phyloP scores from a whole-genome alignment of 1,140 invertebrate genomes.

The Vanessa tameamea region DNA sequence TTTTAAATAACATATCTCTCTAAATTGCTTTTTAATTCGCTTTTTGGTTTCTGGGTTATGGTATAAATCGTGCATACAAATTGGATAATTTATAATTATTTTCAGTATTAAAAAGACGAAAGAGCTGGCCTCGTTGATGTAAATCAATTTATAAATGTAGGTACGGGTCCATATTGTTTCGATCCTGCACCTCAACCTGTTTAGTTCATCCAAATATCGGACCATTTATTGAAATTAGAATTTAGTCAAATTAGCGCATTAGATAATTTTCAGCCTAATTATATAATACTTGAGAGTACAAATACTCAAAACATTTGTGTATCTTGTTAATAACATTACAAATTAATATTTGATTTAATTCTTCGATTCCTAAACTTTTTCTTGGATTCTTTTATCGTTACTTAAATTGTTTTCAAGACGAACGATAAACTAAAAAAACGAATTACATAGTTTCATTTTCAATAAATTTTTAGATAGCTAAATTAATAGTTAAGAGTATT shows the following conservation, averaged over 20 bases:
- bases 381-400: conserved; percentile 35
- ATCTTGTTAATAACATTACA: conserved; percentile 39
- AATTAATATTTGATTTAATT: conserved; percentile 20
- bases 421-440: conserved; percentile 56
- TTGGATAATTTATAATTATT: conserved; percentile 43
- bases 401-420: conserved; percentile 27
- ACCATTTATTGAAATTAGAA: conserved; percentile 67
- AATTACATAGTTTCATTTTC: conserved; percentile 64
- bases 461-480: conserved; percentile 56
- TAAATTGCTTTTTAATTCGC: conserved; percentile 34
- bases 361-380: conserved; percentile 21
- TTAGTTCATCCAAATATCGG: conserved; percentile 59
- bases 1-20: conserved; percentile 46
- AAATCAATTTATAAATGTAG: conserved; percentile 45
- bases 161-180: conserved; percentile 48
- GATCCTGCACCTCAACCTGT: conserved; percentile 29
- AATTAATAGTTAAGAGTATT: conserved; percentile 39
- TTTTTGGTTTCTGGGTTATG: conserved; percentile 59
- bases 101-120: conserved; percentile 51
- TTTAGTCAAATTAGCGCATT: conserved; percentile 56
- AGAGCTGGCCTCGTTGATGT: conserved; percentile 58
- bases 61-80: conserved; percentile 47
- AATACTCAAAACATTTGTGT: conserved; percentile 54
- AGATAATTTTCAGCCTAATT: conserved; percentile 50
- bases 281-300: conserved; percentile 67